Evolutionary conservation across 2,888 invertebrate species (phyloP), one percentile per base, ranked within the genome.

Genomic region (Dryocosmus kuriphilus): DNA sequence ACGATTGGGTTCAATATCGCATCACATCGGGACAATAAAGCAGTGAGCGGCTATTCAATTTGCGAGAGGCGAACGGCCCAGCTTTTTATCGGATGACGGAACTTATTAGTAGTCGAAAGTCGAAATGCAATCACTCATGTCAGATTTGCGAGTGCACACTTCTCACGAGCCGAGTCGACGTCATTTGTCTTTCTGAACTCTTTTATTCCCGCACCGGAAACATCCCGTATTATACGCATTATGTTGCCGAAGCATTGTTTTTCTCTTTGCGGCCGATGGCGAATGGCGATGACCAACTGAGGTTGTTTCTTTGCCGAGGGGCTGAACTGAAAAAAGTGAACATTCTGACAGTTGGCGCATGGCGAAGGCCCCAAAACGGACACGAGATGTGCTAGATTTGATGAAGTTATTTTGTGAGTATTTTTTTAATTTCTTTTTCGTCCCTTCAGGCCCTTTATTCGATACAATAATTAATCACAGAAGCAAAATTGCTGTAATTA

Each of bases 191-290:
- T 32, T 57, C 46, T 74, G 73, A 79, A 80, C 79, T 79, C 81
- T 80, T 80, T 82, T 79, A 82, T 82, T 80, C 76, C 51, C 38
- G 71, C 67, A 65, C 46, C 81, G 81, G 82, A 82, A 82, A 80
- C 63, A 57, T 71, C 77, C 27, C 60, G 30, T 71, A 71, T 71
- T 71, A 71, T 71, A 51, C 67, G 67, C 67, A 51, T 71, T 71
- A 71, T 71, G 67, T 71, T 71, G 51, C 27, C 30, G 30, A 51
- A n/a, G 46, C 46, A 71, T 71, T 51, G 46, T 71, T 71, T 71
- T 51, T 71, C 46, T 51, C 67, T 51, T 51, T 71, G 67, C 8
- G 19, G 46, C 46, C 30, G 67, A 71, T 71, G 67, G 67, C 67
- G 30, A 71, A 71, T 71, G 67, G 67, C 67, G 67, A 71, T 71